Conservation (phyloP, 2,113 vertebrate species). For the Perca flavescens region DNA sequence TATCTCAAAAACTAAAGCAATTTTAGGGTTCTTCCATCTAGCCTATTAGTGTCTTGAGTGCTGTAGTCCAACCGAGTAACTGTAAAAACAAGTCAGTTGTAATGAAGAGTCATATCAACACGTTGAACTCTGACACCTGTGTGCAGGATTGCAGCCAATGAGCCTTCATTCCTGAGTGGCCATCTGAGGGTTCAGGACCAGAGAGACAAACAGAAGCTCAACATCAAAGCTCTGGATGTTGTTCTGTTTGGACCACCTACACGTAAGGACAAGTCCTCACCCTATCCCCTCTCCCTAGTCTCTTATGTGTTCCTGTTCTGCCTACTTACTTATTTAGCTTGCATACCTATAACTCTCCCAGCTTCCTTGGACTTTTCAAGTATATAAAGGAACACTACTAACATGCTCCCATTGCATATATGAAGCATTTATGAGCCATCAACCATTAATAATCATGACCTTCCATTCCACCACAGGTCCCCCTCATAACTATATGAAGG, state of each 20-base stretch:
- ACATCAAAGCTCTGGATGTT: conserved; percentile 96
- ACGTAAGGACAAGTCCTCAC: conserved; percentile 85
- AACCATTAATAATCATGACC: not conserved
- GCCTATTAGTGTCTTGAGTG: not conserved
- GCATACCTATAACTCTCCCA: not conserved
- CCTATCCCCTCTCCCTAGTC: not conserved
- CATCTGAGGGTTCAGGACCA: conserved; percentile 95
- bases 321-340: not conserved
- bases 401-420: not conserved
- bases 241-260: conserved; percentile 95
- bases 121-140: conserved; percentile 15
- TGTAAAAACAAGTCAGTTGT: conserved; percentile 17
- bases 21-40: too few relatives aligned
- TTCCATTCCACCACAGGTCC: conserved; percentile 83
- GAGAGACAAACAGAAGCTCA: conserved; percentile 97
- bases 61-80: not conserved
- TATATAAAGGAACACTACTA: not conserved
- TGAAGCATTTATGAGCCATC: conserved; percentile 2
- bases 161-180: conserved; percentile 92
- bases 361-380: not conserved
- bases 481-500: conserved; percentile 98
- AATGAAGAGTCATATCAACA: not conserved
- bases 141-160: conserved; percentile 95
- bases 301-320: not conserved
- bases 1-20: too few relatives aligned